These are phyloP conservation scores for Gandaritis pyraliata DNA, from an alignment of 2,888 invertebrate species.

Conservation along the genomic window DNA sequence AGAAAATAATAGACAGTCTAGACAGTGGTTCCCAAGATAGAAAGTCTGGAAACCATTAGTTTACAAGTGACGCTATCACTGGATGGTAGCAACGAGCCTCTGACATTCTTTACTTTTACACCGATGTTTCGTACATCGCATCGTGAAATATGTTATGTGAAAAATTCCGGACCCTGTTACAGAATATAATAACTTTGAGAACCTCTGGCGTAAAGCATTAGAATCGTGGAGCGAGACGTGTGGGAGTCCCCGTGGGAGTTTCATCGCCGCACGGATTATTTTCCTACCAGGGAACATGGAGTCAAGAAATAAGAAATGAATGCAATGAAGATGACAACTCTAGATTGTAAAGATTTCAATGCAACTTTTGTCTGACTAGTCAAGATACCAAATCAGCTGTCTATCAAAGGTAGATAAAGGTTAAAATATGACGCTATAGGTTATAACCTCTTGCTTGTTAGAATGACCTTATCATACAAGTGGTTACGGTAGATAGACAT, in stretches of 20 bases:
- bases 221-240: constrained; percentile 30
- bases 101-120: neutral
- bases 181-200: constrained; percentile 19
- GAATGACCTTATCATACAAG: too few relatives aligned
- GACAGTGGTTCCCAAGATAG: constrained; percentile 10
- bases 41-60: neutral
- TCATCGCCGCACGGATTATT: constrained; percentile 20
- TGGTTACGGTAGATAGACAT: too few relatives aligned
- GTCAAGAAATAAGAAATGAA: neutral
- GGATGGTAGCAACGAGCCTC: neutral
- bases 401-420: neutral
- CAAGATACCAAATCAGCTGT: too few relatives aligned
- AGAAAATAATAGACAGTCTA: constrained; percentile 14
- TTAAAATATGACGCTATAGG: too few relatives aligned
- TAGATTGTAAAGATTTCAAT: neutral
- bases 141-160: neutral
- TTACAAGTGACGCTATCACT: neutral
- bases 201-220: constrained; percentile 20
- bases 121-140: neutral
- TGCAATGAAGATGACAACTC: neutral
- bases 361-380: too few relatives aligned
- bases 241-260: constrained; percentile 39
- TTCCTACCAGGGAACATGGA: constrained; percentile 10
- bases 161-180: neutral
- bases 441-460: too few relatives aligned